A percentile compares a stretch with the other conserved stretches of the same genome.
Conservation (phyloP, 2,888 invertebrate species). For the Lasioglossum villosulum region DNA sequence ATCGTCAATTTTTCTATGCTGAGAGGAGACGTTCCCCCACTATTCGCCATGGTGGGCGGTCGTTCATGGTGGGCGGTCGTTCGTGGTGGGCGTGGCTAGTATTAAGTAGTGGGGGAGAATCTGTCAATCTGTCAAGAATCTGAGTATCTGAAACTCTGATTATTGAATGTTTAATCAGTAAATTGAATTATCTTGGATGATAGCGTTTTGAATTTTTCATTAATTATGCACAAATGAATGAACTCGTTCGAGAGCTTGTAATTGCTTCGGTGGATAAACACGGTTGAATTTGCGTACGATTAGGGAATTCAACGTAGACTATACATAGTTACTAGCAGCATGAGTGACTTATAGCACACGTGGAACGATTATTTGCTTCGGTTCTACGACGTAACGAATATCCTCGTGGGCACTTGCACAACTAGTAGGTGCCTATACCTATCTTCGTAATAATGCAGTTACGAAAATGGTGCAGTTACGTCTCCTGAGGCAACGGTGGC, state of each 20-base stretch:
- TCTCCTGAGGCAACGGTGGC: conserved; percentile 71
- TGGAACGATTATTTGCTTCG: conserved; percentile 57
- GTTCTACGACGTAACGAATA: conserved; percentile 75
- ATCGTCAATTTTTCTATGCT: no score
- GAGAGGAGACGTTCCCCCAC: no score
- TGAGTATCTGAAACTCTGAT: no score
- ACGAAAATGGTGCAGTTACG: conserved; percentile 80
- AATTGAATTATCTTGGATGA: not conserved
- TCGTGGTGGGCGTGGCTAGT: no score
- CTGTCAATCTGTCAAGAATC: no score
- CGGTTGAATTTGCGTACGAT: conserved; percentile 23
- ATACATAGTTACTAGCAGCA: conserved; percentile 25
- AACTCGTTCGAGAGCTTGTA: not conserved
- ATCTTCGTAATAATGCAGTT: conserved; percentile 81
- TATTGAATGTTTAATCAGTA: not conserved
- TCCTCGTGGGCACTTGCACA: conserved; percentile 77
- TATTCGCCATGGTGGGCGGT: no score
- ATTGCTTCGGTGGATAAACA: not conserved
- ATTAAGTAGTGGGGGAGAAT: no score
- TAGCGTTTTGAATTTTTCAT: not conserved
- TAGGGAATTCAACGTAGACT: conserved; percentile 4
- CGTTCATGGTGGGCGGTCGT: no score
- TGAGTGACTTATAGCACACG: conserved; percentile 37
- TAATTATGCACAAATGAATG: not conserved
- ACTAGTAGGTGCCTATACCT: conserved; percentile 70